Conservation (phyloP, 2,113 vertebrate species). For the Myxocyprinus asiaticus region DNA sequence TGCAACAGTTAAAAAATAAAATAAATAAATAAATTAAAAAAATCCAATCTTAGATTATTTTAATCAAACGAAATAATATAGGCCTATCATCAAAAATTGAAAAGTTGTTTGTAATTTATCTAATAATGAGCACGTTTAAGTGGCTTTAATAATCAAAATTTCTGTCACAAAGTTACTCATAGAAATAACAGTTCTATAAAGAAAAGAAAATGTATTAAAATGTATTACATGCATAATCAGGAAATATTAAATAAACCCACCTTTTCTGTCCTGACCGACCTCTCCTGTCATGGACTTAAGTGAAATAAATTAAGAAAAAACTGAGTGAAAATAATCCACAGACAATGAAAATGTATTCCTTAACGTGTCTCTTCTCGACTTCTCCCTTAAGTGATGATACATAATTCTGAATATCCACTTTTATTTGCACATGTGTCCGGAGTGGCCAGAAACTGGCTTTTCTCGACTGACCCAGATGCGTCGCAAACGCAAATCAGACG, state of each 20-base stretch:
- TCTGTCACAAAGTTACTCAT: too few relatives aligned
- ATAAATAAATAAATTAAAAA: too few relatives aligned
- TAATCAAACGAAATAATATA: too few relatives aligned
- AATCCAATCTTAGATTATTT: too few relatives aligned
- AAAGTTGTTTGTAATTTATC: too few relatives aligned
- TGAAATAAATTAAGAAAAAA: constrained; percentile 12
- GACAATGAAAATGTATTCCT: constrained; percentile 19
- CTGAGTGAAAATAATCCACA: constrained; percentile 48
- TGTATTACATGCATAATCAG: not conserved
- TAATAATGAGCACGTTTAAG: too few relatives aligned
- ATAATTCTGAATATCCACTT: constrained; percentile 50
- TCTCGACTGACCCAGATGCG: not conserved
- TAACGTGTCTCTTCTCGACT: constrained; percentile 29
- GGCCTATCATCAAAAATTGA: too few relatives aligned
- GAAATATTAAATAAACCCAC: constrained; percentile 40
- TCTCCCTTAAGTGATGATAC: constrained; percentile 50
- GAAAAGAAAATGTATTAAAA: too few relatives aligned
- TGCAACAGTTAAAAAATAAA: too few relatives aligned
- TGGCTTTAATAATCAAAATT: too few relatives aligned
- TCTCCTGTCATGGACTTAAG: constrained; percentile 65
- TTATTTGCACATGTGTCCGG: constrained; percentile 33
- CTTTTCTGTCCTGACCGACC: constrained; percentile 52
- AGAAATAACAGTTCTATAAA: too few relatives aligned
- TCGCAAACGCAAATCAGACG: not conserved
- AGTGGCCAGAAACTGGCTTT: constrained; percentile 10